Conservation (phyloP, 2,797 vertebrate species). For the Syngnathus acus region DNA sequence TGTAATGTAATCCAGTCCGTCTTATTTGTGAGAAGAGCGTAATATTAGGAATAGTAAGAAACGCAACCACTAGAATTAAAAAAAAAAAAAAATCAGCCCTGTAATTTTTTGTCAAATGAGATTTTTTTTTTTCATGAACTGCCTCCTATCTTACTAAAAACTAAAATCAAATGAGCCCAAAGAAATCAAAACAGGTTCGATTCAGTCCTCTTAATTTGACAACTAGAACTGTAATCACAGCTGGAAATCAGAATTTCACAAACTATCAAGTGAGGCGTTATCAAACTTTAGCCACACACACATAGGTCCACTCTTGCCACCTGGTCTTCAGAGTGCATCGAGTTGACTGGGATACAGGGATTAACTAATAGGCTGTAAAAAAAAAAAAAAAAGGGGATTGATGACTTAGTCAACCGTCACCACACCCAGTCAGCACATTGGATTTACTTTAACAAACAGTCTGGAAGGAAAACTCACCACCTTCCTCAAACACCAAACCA, state of each 20-base stretch:
- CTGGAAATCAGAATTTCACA: slow-evolving; percentile 44
- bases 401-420: slow-evolving; percentile 54
- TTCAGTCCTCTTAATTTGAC: neutral
- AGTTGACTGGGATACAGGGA: slow-evolving; percentile 30
- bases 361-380: slow-evolving; percentile 32
- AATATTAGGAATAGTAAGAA: neutral
- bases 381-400: slow-evolving; percentile 49
- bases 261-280: slow-evolving; percentile 13
- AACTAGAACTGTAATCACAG: slow-evolving; percentile 33
- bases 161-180: neutral
- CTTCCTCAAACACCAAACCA: slow-evolving; percentile 69
- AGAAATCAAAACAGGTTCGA: neutral
- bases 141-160: no score
- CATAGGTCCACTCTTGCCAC: neutral
- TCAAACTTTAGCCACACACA: neutral
- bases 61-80: neutral
- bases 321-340: slow-evolving; percentile 1
- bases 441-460: slow-evolving; percentile 69
- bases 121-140: neutral
- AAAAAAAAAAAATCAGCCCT: no score
- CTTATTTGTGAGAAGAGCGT: no score
- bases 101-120: no score
- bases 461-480: slow-evolving; percentile 46
- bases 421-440: slow-evolving; percentile 54
- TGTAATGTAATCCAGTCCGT: no score